phyloP scores from a whole-genome alignment of 2,888 invertebrate genomes.

The Eutolmus rufibarbis region DNA sequence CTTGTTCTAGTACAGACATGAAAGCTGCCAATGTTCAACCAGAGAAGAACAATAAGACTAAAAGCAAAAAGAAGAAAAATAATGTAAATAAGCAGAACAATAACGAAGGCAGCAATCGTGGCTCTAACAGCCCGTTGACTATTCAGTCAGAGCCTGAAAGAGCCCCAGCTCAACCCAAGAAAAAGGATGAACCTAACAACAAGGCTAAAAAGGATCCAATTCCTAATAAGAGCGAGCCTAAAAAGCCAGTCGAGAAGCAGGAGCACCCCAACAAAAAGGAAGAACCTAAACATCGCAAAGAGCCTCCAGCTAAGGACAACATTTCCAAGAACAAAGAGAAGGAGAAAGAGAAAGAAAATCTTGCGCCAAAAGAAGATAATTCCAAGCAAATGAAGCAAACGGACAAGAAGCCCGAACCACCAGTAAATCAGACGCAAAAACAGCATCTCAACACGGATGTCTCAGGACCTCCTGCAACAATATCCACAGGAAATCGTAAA shows the following conservation, averaged over 20 bases:
- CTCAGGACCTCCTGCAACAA: neutral
- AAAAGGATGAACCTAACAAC: constrained; percentile 44
- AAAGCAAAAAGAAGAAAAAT: constrained; percentile 54
- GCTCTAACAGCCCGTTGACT: constrained; percentile 48
- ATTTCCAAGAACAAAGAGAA: constrained; percentile 49
- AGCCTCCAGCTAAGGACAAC: constrained; percentile 40
- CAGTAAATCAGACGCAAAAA: neutral
- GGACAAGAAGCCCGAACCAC: constrained; percentile 40
- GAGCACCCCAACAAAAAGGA: constrained; percentile 43
- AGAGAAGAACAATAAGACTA: constrained; percentile 52
- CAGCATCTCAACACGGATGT: neutral
- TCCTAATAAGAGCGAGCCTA: constrained; percentile 28
- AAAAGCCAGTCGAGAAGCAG: constrained; percentile 47
- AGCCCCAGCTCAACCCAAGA: constrained; percentile 49
- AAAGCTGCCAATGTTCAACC: constrained; percentile 67
- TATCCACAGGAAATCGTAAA: constrained; percentile 63
- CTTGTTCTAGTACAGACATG: constrained; percentile 85
- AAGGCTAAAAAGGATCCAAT: constrained; percentile 48
- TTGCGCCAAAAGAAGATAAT: constrained; percentile 55
- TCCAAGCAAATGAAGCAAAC: constrained; percentile 27
- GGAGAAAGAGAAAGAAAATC: constrained; percentile 60
- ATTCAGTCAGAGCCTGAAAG: constrained; percentile 26
- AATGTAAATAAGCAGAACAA: constrained; percentile 46
- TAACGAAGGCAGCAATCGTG: constrained; percentile 39
- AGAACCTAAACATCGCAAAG: constrained; percentile 42